Conservation (phyloP, 2,113 vertebrate genomes). For the Epinephelus moara region DNA sequence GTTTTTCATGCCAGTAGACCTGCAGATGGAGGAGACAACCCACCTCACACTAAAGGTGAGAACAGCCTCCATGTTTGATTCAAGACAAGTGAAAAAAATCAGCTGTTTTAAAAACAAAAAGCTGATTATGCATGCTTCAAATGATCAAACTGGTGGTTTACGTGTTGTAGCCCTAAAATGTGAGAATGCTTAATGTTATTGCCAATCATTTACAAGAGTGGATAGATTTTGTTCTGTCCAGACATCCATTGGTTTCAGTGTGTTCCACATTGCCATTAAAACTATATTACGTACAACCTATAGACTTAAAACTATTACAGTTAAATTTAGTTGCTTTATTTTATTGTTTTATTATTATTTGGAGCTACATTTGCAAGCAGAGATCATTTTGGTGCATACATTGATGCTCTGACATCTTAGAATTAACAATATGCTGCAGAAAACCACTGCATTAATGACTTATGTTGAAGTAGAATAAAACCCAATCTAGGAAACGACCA, state of each 20-base stretch:
- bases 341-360: not conserved
- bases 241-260: not conserved
- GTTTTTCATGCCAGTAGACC: conserved; percentile 88
- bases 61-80: not conserved
- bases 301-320: not conserved
- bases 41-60: conserved; percentile 76
- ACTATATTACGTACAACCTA: not conserved
- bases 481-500: not conserved
- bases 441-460: not conserved
- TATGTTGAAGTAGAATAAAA: not conserved
- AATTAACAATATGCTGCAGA: not conserved
- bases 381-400: not conserved
- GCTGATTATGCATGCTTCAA: not conserved
- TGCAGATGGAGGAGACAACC: conserved; percentile 88
- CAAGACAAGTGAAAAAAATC: not conserved
- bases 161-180: not conserved
- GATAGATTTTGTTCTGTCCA: not conserved
- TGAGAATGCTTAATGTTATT: not conserved
- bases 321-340: not conserved
- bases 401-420: not conserved
- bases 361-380: not conserved
- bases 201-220: too few relatives aligned
- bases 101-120: too few relatives aligned
- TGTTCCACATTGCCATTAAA: not conserved
- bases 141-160: not conserved